Evolutionary conservation across 1,140 invertebrate genomes (phyloP).

Genomic region (Drosophila pseudoananassae): DNA sequence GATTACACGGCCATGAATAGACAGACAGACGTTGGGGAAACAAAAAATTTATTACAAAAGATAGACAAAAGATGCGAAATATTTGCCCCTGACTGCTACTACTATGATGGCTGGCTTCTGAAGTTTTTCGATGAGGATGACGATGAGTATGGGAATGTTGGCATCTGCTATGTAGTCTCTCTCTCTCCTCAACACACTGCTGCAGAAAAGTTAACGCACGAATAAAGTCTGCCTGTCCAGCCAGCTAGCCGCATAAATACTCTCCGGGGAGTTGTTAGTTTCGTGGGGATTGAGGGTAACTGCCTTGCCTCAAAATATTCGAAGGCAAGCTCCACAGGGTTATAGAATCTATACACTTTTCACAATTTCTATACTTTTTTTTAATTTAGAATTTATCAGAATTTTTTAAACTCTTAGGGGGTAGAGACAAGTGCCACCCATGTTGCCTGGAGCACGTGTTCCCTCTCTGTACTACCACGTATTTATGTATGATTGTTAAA

Average conservation of each 20-base stretch:
- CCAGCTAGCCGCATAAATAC: conserved; percentile 75
- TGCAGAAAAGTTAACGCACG: conserved; percentile 62
- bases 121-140: neutral
- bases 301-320: conserved; percentile 46
- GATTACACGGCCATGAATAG: conserved; percentile 60
- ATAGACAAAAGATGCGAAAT: conserved; percentile 77
- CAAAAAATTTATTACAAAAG: conserved; percentile 73
- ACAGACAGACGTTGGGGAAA: conserved; percentile 18
- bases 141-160: conserved; percentile 62
- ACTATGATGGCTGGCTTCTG: conserved; percentile 14
- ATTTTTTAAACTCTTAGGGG: too few relatives aligned
- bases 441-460: conserved; percentile 45
- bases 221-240: conserved; percentile 53
- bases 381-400: neutral
- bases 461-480: conserved; percentile 53
- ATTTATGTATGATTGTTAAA: conserved; percentile 79
- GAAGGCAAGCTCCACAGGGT: conserved; percentile 16
- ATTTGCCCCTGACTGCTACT: conserved; percentile 47
- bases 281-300: conserved; percentile 41
- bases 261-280: conserved; percentile 73
- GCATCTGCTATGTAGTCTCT: too few relatives aligned
- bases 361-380: neutral
- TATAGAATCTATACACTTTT: conserved; percentile 6
- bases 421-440: conserved; percentile 49
- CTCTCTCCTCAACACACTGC: conserved; percentile 48